phyloP scores from a whole-genome alignment of 2,113 vertebrate genomes.

The Rhabdornis inornatus region DNA sequence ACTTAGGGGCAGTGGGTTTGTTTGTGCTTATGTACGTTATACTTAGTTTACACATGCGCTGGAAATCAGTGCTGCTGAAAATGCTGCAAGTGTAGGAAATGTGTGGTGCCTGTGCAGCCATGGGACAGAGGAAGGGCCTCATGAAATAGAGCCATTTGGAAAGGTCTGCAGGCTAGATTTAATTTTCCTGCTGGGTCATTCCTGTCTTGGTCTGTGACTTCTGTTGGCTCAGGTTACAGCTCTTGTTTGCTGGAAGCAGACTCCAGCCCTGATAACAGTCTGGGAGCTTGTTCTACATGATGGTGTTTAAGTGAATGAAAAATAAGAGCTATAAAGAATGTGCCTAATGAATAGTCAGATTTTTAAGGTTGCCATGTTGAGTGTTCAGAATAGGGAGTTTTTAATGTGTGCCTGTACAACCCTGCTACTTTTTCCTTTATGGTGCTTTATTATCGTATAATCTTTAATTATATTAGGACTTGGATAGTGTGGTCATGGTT shows the following conservation, averaged over 20 bases:
- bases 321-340: not conserved
- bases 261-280: not conserved
- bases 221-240: slow-evolving; percentile 33
- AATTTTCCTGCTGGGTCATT: slow-evolving; percentile 58
- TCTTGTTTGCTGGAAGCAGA: not conserved
- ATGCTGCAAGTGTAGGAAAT: not conserved
- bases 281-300: not conserved
- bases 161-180: not conserved
- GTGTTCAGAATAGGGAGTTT: not conserved
- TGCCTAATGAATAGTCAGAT: not conserved
- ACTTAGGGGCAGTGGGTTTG: not conserved
- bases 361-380: not conserved
- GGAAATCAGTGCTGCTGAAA: not conserved
- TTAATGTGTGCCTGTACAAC: not conserved
- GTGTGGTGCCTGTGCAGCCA: not conserved
- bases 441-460: not conserved
- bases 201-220: slow-evolving; percentile 24
- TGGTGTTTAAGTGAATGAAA: not conserved
- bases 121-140: not conserved
- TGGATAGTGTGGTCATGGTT: not conserved
- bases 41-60: rapidly evolving
- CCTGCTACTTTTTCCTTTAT: not conserved
- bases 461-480: not conserved
- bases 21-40: rapidly evolving
- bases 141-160: not conserved